Evolutionary conservation across 2,113 vertebrate genomes (phyloP), one percentile per base, ranked within the genome.

Genomic region (Electrona antarctica): DNA sequence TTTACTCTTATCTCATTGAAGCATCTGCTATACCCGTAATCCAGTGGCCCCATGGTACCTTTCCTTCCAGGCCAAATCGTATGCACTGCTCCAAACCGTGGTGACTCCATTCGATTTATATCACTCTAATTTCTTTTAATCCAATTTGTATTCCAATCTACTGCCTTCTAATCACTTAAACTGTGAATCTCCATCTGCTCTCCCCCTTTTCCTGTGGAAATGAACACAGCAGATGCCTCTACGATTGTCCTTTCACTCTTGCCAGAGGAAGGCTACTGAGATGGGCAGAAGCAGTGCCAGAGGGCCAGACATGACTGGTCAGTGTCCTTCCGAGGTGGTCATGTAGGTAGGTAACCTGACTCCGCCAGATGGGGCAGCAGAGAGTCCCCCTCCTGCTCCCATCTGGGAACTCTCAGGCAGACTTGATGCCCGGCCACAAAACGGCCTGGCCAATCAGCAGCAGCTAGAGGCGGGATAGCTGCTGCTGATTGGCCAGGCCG

Each of bases 71-170:
- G 59, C 79, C 84, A 74, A 48, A 58, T 72, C 50, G 54, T 79
- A 72, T 59, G 71, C 77, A 81, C 71, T 48, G 73, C 67, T 57
- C 76, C 91, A 94, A 95, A 96, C 94, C 92, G 93, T 93, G 93
- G 94, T 87, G 92, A 95, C 94, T 94, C 93, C 93, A 96, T 98
- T 96, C 94, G 91, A 97, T 98, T 97, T 96, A 95, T 96, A 97
- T 96, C 94, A 95, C 94, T 96, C 95, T 96, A 97, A 98, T 98
- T 97, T 97, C 94, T 94, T 95, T 95, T 95, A 97, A 97, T 96
- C 94, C 94, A 98, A 98, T 99, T 98, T 97, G 95, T 97, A 96
- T 97, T 97, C 95, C 95, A 96, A 97, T 96, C 95, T 96, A 97
- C 95, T 92, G 94, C 93, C 93, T 95, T 96, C 95, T 97, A 97